Evolutionary conservation across 1,140 invertebrate genomes (phyloP), one percentile per base, ranked within the genome.

Genomic region (Brachionus sp.): DNA sequence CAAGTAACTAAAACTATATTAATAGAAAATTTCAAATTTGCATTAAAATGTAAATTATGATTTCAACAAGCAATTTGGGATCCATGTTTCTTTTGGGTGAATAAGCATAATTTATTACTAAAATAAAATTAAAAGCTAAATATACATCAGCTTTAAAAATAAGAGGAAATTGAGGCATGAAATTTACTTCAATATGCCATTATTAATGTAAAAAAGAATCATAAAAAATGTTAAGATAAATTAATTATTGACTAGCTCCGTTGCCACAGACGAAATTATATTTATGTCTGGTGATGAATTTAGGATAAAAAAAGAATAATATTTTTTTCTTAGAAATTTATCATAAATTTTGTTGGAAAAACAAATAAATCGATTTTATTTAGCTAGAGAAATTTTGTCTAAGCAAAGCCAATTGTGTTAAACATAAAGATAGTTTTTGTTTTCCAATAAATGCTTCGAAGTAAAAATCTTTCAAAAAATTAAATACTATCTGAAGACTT

Each of bases 41-140:
- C 66, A 70, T 39, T 70, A 16, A 4, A 4, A 19, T 37, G 35
- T 16, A 6, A 70, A 70, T 70, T 70, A 70, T 70, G 66, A 7
- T 35, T n/a, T 70, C 33, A 37, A 19, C 13, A 70, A 57, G 3
- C 7, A 70, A 37, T 13, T 70, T 16, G n/a, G 66, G 12, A 70
- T 37, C 29, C 35, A 37, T 39, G 37, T 70, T 70, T 39, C 16
- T 70, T 29, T 68, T 12, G 4, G n/a, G 37, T 66, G 9, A 70
- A 70, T 70, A 37, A 70, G 13, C 66, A 70, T 70, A 70, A 70
- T 70, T 70, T 70, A 70, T 70, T 70, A 70, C 35, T 70, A 39
- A 19, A 39, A 16, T 10, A n/a, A 6, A 19, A 42, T 10, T 7
- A 42, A 42, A 57, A 23, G 50, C 19, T 42, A 57, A 57, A 57